These are phyloP conservation scores for Heteromyza rotundicornis DNA, from an alignment of 2,888 invertebrate species.

Conservation along the genomic window DNA sequence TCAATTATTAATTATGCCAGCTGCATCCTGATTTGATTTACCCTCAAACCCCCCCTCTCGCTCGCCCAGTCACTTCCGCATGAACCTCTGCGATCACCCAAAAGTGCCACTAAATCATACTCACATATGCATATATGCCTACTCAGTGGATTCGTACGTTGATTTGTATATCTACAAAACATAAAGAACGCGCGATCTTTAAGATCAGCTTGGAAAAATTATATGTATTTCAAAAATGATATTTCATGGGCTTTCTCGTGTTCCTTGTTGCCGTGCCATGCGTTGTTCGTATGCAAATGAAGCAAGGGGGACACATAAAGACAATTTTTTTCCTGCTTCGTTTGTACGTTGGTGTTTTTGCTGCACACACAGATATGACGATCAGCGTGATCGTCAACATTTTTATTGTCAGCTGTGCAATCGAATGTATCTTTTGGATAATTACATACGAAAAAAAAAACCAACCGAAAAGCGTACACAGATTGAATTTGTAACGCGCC, in stretches of 20 bases:
- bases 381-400: constrained; percentile 1
- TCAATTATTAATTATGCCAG: no score
- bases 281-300: neutral
- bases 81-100: neutral
- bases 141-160: no score
- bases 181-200: constrained; percentile 1
- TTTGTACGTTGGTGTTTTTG: no score
- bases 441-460: no score
- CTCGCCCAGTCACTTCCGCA: neutral
- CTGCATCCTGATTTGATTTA: no score
- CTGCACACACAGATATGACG: no score
- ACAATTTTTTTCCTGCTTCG: no score
- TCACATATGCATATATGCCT: neutral
- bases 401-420: constrained; percentile 25
- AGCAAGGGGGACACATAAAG: no score
- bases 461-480: no score
- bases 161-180: no score
- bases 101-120: neutral
- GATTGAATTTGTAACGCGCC: neutral
- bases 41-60: neutral
- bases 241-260: neutral
- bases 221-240: neutral
- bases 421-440: constrained; percentile 17
- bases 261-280: neutral
- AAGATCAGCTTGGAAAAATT: neutral